Evolutionary conservation across 2,113 vertebrate species (phyloP).

Genomic region (Crotalus viridis): DNA sequence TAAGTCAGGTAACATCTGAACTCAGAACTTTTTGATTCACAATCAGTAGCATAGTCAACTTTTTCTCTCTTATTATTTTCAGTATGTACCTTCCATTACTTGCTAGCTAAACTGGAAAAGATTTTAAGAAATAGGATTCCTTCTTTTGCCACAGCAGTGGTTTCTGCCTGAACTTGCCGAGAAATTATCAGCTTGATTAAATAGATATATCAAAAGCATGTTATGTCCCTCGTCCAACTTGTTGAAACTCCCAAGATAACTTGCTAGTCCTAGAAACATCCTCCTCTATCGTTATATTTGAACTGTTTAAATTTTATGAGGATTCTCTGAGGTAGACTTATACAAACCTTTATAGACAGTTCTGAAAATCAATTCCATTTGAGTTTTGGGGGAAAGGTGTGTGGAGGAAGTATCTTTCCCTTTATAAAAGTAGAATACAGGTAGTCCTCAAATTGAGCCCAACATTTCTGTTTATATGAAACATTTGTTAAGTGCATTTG

Average conservation of each 20-base stretch:
- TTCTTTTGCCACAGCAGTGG: background rate
- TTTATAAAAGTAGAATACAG: background rate
- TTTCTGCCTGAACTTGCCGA: background rate
- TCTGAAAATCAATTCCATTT: background rate
- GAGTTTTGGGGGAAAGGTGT: background rate
- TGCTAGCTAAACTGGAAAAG: background rate
- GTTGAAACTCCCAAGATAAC: background rate
- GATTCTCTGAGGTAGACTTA: background rate
- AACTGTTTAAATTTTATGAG: background rate
- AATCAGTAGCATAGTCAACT: background rate
- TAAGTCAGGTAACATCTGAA: background rate
- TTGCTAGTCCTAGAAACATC: background rate
- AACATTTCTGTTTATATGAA: background rate
- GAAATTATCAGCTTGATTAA: background rate
- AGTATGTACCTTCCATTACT: background rate
- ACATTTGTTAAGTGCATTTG: too few species aligned
- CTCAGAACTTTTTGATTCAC: background rate
- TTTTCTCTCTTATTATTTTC: background rate
- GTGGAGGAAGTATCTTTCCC: background rate
- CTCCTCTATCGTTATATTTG: background rate
- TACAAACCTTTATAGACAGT: background rate
- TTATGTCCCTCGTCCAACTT: background rate
- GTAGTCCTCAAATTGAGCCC: background rate
- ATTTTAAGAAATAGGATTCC: background rate
- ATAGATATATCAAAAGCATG: background rate